Base-by-base conservation (phyloP, 2,797 vertebrate genomes). In the Enteromius mattozi region DNA sequence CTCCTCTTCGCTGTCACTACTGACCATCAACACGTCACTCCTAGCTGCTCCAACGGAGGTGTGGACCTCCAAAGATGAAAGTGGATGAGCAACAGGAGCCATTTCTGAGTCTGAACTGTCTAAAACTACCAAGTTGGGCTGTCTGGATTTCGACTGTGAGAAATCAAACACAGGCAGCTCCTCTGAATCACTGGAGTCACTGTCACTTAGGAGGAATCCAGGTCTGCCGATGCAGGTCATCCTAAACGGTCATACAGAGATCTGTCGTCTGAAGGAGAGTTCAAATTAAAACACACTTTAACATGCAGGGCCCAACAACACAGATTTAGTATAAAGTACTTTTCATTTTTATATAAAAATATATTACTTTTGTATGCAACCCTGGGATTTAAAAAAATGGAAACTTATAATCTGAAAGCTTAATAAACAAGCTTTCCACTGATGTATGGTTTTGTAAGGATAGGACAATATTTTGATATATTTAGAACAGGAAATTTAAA, bases 141-240 rank as follows among this genome's bases (percentile, higher is more conserved):
- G 84, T 63, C 45, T 1, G 30, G 37, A 24, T 85, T 17, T 33
- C 40, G 89, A 89, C 88, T 90, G 93, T 54, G 96, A 90, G 84
- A 95, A 95, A 84, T 94, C 77, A 30, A 96, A 94, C 0, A 91
- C 81, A 0, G 96, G 97, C 16, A 98, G 54, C 24, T 92, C 92
- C 61, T 96, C 94, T 0, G 88, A 90, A 1, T 96, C 96, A 16
- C 94, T 95, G 63, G 91, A 89, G 86, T 94, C 93, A 0, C 90
- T 90, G 86, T 81, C 82, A 69, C 72, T 88, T 77, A 89, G 37
- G 1, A 85, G 86, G 37, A 87, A 30, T 83, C 85, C 51, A 68
- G 81, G 37, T 76, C 51, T 70, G 4, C 66, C 88, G 61, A 27
- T 90, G 86, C 90, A 89, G 65, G 87, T 88, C 96, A 91, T 91